Conservation (phyloP, 2,113 vertebrate species). For the Regulus satrapa region DNA sequence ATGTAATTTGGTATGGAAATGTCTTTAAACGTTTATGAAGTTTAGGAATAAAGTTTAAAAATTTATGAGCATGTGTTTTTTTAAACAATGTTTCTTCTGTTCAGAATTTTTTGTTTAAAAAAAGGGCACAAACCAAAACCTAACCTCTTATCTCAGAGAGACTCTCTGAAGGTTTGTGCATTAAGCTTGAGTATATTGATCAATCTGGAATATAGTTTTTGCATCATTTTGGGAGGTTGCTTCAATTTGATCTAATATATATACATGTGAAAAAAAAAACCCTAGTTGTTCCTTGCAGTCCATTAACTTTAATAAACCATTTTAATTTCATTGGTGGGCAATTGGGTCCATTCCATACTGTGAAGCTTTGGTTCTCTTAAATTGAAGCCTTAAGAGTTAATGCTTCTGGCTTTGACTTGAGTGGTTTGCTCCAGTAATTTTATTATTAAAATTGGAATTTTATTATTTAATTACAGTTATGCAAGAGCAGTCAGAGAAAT, state of each 20-base stretch:
- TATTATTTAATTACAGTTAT: neutral
- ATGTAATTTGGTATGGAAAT: neutral
- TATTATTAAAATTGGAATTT: neutral
- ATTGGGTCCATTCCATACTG: neutral
- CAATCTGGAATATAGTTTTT: neutral
- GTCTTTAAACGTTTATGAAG: neutral
- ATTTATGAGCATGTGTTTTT: neutral
- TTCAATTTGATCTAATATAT: neutral
- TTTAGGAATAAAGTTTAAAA: neutral
- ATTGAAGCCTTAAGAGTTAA: neutral
- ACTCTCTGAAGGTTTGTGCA: neutral
- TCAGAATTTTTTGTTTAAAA: neutral
- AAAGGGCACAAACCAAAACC: neutral
- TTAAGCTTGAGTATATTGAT: neutral
- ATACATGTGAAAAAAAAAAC: neutral
- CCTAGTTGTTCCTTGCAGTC: neutral
- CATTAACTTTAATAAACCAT: neutral
- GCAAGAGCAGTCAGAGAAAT: neutral
- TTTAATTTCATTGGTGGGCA: neutral
- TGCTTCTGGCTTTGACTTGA: neutral
- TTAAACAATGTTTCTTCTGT: neutral
- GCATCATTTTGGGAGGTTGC: neutral
- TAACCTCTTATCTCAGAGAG: neutral
- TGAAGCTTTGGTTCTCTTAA: neutral
- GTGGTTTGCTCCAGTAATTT: neutral